Evolutionary conservation across 2,888 invertebrate genomes (phyloP), one percentile per base, ranked within the genome.

Genomic region (Mythimna loreyi): DNA sequence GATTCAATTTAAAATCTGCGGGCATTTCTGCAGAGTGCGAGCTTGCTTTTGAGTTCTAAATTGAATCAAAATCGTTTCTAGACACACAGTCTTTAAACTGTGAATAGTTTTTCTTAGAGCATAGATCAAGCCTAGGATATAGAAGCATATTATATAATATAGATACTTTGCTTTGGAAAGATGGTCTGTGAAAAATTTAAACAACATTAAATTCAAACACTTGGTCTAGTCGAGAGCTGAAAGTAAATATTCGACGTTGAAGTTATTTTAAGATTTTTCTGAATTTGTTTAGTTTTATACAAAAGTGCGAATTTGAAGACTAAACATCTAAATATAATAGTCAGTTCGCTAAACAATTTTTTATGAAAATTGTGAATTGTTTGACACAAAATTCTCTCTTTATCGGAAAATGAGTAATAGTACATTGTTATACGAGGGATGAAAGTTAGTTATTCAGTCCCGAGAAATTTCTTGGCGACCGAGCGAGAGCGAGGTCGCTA

Each of bases 1-100:
- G 45, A 50, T 61, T 43, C 36, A 40, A 52, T 73, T 64, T 53
- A 23, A 74, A 74, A 79, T 79, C 45, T 57, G 23, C 21, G 40
- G 30, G 71, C 11, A 56, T 77, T n/a, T 70, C 47, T 43, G 55
- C n/a, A 47, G 8, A 23, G 21, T 59, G 30, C 11, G 40, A 8
- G 33, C n/a, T 72, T 21, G 25, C 16, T 59, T 25, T 70, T 50
- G 40, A 70, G 25, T 30, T 72, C 36, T 70, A 40, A 7, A 47
- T 40, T 3, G 5, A 57, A 57, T 56, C 21, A 9, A 56, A 69
- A 45, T 56, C 45, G n/a, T 11, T 53, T 23, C 30, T 5, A 30
- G 13, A 21, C 9, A 59, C 9, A 59, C 16, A 16, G 9, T n/a
- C 0, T 52, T 13, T 7, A 7, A 1, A n/a, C 2, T 45, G 43